Evolutionary conservation across 64 coral and sea anemone species (phyloP).

Genomic region (Actinia equina): DNA sequence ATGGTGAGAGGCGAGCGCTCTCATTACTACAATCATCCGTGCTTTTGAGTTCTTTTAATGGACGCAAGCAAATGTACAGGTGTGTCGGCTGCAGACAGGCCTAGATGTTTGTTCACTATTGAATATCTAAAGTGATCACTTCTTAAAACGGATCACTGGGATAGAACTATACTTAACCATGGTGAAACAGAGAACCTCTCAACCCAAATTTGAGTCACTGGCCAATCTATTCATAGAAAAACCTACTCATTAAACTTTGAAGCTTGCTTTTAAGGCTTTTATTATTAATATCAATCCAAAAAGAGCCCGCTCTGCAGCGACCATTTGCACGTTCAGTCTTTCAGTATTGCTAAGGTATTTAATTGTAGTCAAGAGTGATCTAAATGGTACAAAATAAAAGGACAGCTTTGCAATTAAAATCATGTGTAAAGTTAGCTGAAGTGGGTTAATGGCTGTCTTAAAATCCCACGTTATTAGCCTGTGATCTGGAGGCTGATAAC

Average conservation of each 20-base stretch:
- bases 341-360: neutral
- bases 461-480: neutral
- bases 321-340: neutral
- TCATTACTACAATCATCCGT: too few species aligned
- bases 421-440: neutral
- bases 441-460: neutral
- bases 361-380: neutral
- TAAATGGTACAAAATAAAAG: neutral
- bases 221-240: neutral
- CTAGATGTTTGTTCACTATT: neutral
- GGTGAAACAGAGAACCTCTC: neutral
- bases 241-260: neutral
- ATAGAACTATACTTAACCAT: neutral
- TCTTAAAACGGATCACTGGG: neutral
- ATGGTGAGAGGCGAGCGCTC: too few species aligned
- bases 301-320: neutral
- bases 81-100: neutral
- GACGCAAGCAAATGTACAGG: conserved; percentile 9
- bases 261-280: neutral
- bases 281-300: neutral
- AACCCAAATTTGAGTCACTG: neutral
- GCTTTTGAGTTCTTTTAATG: neutral
- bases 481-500: neutral
- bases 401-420: neutral
- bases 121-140: conserved; percentile 7